Conservation (phyloP, 2,888 invertebrate species). For the Microplitis manilae region DNA sequence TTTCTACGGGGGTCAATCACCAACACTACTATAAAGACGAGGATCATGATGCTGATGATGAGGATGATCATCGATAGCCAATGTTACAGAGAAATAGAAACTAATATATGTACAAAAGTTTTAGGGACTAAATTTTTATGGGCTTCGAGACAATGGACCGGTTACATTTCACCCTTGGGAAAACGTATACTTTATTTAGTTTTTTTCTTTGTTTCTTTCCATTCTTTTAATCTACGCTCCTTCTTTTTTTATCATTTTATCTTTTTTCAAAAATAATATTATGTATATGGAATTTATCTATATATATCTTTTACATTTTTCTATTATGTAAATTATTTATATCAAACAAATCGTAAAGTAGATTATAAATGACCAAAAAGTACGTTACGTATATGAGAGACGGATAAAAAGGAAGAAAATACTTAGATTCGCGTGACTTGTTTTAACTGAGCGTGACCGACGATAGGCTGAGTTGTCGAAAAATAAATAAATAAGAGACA, state of each 20-base stretch:
- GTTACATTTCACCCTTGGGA: slow-evolving; percentile 34
- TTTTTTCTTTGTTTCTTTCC: slow-evolving; percentile 18
- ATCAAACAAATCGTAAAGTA: slow-evolving; percentile 11
- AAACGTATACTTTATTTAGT: slow-evolving; percentile 18
- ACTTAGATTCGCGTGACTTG: slow-evolving; percentile 37
- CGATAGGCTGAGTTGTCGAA: slow-evolving; percentile 26
- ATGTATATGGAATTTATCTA: slow-evolving; percentile 41
- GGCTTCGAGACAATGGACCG: slow-evolving; percentile 52
- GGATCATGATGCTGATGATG: slow-evolving; percentile 6
- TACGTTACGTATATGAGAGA: slow-evolving; percentile 28
- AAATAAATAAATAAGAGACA: slow-evolving; percentile 31
- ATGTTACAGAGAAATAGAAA: slow-evolving; percentile 21
- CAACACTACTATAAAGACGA: neutral
- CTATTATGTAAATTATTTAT: neutral
- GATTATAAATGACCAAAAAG: slow-evolving; percentile 28
- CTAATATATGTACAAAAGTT: neutral
- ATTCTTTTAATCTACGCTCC: slow-evolving; percentile 19
- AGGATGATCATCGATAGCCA: slow-evolving; percentile 10
- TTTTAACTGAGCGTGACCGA: slow-evolving; percentile 32
- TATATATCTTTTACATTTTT: slow-evolving; percentile 8
- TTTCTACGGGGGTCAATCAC: slow-evolving; percentile 33
- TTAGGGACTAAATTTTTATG: slow-evolving; percentile 51
- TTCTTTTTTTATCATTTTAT: neutral
- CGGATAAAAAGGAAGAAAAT: slow-evolving; percentile 15
- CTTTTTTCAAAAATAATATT: too few relatives aligned